Conservation (phyloP, 2,888 invertebrate genomes). For the Pseudococcus viburni region DNA sequence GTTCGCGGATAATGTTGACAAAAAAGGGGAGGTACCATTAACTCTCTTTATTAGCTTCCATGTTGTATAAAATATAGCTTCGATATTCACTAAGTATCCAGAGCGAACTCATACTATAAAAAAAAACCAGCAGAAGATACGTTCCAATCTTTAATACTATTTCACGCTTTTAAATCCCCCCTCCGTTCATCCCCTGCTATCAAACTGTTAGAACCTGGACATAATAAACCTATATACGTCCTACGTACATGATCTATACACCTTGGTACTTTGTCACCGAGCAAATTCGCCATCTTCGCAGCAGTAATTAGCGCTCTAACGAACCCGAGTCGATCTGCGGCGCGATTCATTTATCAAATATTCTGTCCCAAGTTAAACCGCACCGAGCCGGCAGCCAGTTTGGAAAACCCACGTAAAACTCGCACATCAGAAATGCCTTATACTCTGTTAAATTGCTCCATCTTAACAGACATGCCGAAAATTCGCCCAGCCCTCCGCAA, state of each 20-base stretch:
- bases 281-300: not conserved
- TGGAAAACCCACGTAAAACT: not conserved
- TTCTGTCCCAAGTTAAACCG: not conserved
- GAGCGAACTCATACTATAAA: too few relatives aligned
- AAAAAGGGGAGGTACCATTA: slow-evolving; percentile 62
- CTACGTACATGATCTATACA: too few relatives aligned
- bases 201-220: too few relatives aligned
- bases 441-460: slow-evolving; percentile 61
- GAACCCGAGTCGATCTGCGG: not conserved
- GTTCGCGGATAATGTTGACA: slow-evolving; percentile 57
- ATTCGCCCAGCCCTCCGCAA: not conserved
- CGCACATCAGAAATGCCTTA: slow-evolving; percentile 13
- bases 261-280: not conserved
- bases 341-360: slow-evolving; percentile 33
- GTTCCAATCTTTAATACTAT: too few relatives aligned
- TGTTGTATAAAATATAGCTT: slow-evolving; percentile 26
- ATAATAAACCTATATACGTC: too few relatives aligned
- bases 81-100: too few relatives aligned
- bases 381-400: not conserved
- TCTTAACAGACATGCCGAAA: slow-evolving; percentile 56
- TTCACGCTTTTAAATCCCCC: too few relatives aligned
- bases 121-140: too few relatives aligned
- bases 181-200: too few relatives aligned
- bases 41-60: slow-evolving; percentile 62
- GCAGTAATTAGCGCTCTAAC: slow-evolving; percentile 17